These are phyloP conservation scores for Luperina testacea DNA, from an alignment of 2,888 invertebrate genomes.

Conservation along the genomic window DNA sequence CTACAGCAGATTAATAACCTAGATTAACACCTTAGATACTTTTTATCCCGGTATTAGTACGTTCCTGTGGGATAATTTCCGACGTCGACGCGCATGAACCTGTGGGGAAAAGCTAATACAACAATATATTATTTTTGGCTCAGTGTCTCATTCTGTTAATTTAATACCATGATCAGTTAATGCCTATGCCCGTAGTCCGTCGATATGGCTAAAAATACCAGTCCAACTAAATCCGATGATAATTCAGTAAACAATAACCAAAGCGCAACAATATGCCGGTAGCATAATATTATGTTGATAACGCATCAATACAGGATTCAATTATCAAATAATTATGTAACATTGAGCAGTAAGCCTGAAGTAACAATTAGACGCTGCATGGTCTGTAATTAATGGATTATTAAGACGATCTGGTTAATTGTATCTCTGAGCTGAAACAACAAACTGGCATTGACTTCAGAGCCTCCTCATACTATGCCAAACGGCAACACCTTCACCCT, in stretches of 20 bases:
- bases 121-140: background rate
- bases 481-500: background rate
- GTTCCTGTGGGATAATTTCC: too few relatives aligned
- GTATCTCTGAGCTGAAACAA: slow-evolving; percentile 15
- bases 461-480: background rate
- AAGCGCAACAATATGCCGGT: background rate
- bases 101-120: too few relatives aligned
- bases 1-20: too few relatives aligned
- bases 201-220: background rate
- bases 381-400: slow-evolving; percentile 26
- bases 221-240: background rate
- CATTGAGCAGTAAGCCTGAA: slow-evolving; percentile 19
- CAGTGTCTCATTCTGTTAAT: background rate
- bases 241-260: background rate
- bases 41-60: too few relatives aligned
- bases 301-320: slow-evolving; percentile 24
- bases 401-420: slow-evolving; percentile 12
- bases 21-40: too few relatives aligned
- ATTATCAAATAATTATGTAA: slow-evolving; percentile 43
- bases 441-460: background rate
- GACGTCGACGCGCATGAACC: too few relatives aligned
- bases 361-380: slow-evolving; percentile 33
- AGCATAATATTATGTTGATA: slow-evolving; percentile 15
- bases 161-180: background rate
- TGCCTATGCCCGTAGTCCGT: too few relatives aligned